Evolutionary conservation across 1,140 invertebrate genomes (phyloP).

Genomic region (Portunus trituberculatus): DNA sequence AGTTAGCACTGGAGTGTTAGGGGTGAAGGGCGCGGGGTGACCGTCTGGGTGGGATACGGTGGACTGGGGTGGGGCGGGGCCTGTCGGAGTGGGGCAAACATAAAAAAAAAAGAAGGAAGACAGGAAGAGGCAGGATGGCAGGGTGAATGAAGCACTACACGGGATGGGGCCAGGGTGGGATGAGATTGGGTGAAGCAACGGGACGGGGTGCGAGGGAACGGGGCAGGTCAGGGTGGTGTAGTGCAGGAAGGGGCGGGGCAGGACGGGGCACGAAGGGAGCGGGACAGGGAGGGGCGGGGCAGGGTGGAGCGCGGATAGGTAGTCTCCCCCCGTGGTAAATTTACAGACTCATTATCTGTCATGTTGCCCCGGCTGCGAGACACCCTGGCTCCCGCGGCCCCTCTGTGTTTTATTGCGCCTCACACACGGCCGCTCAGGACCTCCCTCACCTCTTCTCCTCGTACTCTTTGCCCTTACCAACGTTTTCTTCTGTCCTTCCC

Average conservation of each 20-base stretch:
- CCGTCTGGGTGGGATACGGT: not conserved
- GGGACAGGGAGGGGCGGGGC: not conserved
- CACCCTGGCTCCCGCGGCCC: slow-evolving; percentile 27
- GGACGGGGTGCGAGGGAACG: not conserved
- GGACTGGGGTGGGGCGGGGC: not conserved
- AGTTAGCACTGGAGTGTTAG: not conserved
- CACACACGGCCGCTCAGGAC: not conserved
- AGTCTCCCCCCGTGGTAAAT: slow-evolving; percentile 37
- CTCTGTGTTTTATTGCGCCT: not conserved
- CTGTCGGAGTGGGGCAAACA: not conserved
- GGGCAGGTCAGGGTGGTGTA: not conserved
- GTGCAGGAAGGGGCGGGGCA: not conserved
- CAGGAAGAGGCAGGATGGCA: not conserved
- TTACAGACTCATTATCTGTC: slow-evolving; percentile 62
- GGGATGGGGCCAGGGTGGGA: not conserved
- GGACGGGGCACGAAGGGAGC: not conserved
- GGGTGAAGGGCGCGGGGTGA: not conserved
- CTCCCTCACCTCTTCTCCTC: slow-evolving; percentile 36
- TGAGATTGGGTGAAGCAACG: not conserved
- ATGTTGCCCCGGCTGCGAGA: slow-evolving; percentile 35
- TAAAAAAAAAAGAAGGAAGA: not conserved
- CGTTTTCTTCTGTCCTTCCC: slow-evolving; percentile 18
- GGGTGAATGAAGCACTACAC: not conserved
- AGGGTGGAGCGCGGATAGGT: not conserved
- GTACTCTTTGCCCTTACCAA: not conserved